phyloP scores from a whole-genome alignment of 2,888 invertebrate genomes.

The Ophonus ardosiacus region DNA sequence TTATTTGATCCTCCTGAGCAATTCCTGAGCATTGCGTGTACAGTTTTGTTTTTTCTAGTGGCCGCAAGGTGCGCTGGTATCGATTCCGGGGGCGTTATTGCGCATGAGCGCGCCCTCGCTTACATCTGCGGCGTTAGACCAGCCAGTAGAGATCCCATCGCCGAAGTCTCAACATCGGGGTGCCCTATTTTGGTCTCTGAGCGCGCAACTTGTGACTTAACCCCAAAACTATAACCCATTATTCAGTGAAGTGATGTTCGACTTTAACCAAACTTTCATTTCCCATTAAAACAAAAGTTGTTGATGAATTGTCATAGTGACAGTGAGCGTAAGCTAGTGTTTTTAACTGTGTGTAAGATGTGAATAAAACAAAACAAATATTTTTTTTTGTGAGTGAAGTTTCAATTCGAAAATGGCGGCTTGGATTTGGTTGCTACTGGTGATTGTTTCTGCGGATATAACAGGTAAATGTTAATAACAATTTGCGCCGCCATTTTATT shows the following conservation, averaged over 20 bases:
- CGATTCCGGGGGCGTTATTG: slow-evolving; percentile 56
- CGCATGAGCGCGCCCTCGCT: slow-evolving; percentile 45
- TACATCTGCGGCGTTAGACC: not conserved
- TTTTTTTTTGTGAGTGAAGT: slow-evolving; percentile 45
- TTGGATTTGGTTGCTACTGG: slow-evolving; percentile 47
- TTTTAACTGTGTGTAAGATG: slow-evolving; percentile 41
- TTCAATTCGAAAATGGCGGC: slow-evolving; percentile 50
- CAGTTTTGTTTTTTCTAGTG: slow-evolving; percentile 56
- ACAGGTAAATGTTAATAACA: slow-evolving; percentile 45
- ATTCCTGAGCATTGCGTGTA: slow-evolving; percentile 34
- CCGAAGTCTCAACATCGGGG: not conserved
- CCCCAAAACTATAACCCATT: not conserved
- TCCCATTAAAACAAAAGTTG: not conserved
- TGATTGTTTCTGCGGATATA: slow-evolving; percentile 19
- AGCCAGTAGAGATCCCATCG: slow-evolving; percentile 19
- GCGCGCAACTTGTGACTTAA: not conserved
- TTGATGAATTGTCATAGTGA: slow-evolving; percentile 7
- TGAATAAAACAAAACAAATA: slow-evolving; percentile 35
- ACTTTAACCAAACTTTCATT: slow-evolving; percentile 6
- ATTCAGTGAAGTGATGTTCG: slow-evolving; percentile 1
- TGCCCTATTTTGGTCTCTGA: not conserved
- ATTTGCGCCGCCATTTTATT: slow-evolving; percentile 44
- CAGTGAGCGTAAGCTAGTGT: slow-evolving; percentile 3
- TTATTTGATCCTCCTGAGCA: not conserved
- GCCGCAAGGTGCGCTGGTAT: slow-evolving; percentile 62